Conservation (phyloP, 1,140 invertebrate genomes). For the Heliconius congener region DNA sequence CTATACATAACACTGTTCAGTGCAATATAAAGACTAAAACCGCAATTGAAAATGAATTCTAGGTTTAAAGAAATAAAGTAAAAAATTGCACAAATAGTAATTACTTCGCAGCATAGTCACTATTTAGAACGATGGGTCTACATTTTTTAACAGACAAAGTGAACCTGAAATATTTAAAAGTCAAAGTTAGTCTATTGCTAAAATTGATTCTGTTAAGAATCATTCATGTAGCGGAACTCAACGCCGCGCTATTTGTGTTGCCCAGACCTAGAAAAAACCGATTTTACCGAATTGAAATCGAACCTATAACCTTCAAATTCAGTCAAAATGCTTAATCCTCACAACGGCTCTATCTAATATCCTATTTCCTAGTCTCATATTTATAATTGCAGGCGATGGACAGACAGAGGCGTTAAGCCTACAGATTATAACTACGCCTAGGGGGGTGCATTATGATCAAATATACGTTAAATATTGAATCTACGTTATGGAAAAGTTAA, state of each 20-base stretch:
- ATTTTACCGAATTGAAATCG: not conserved
- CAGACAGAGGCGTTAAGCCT: conserved; percentile 21
- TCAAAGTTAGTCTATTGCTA: no score
- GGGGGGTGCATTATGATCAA: not conserved
- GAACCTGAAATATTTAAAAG: no score
- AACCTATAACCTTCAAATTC: no score
- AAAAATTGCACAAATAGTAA: not conserved
- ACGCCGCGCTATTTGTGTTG: not conserved
- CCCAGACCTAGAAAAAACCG: no score
- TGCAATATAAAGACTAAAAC: not conserved
- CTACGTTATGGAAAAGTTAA: not conserved
- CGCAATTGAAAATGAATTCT: not conserved
- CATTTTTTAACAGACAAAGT: no score
- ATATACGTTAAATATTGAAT: conserved; percentile 16
- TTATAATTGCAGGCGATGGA: conserved; percentile 29
- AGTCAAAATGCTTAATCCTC: no score
- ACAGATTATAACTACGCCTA: conserved; percentile 23
- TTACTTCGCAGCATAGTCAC: not conserved
- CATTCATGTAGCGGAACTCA: not conserved
- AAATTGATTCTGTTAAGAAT: no score
- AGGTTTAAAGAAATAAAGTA: not conserved
- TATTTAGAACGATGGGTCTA: no score
- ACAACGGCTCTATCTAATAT: not conserved
- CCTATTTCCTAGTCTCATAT: conserved; percentile 18
- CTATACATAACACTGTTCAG: not conserved